Evolutionary conservation across 2,113 vertebrate genomes (phyloP).

Genomic region (Megalops atlanticus): DNA sequence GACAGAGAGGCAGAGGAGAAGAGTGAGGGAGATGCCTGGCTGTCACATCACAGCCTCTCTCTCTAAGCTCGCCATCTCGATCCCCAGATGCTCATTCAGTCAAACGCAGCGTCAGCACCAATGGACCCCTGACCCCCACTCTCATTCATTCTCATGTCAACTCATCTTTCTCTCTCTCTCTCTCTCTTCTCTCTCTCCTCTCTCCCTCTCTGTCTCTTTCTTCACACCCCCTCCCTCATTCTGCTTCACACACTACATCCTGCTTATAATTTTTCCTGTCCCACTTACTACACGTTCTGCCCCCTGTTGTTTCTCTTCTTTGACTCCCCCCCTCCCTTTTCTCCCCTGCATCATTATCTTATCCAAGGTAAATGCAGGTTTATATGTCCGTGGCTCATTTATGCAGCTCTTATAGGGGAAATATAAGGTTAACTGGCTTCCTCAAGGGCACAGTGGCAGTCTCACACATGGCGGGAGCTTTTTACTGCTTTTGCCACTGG

Average conservation of each 20-base stretch:
- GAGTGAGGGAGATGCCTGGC: neutral
- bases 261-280: neutral
- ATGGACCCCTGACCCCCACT: no score
- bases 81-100: no score
- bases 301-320: neutral
- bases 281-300: neutral
- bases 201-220: neutral
- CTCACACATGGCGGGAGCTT: neutral
- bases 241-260: neutral
- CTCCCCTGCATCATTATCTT: neutral
- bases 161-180: slow-evolving; percentile 20
- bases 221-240: neutral
- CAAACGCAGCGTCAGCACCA: no score
- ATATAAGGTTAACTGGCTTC: neutral
- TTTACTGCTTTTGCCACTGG: neutral
- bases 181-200: neutral
- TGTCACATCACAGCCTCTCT: slow-evolving; percentile 4
- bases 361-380: neutral
- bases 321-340: neutral
- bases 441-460: neutral
- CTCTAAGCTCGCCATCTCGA: no score
- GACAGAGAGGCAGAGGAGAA: neutral
- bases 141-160: no score
- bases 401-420: neutral
- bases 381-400: neutral